Conservation (phyloP, 2,888 invertebrate species). For the Cephus pygmeus region DNA sequence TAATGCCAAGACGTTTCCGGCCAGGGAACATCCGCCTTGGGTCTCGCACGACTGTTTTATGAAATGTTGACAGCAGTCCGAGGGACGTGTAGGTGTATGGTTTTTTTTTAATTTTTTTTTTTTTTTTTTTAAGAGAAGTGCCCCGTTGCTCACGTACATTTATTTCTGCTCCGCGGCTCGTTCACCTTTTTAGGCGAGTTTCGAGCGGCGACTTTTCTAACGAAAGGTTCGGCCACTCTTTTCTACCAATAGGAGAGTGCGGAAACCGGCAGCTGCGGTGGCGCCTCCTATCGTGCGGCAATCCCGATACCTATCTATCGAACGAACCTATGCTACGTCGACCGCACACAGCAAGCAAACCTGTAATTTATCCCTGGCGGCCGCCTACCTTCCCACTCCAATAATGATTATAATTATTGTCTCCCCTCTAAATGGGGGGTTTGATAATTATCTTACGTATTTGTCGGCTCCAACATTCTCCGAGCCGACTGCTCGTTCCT, state of each 20-base stretch:
- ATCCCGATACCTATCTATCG: conserved; percentile 61
- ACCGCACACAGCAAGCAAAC: conserved; percentile 58
- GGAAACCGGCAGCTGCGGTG: conserved; percentile 53
- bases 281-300: conserved; percentile 54
- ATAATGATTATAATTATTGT: conserved; percentile 65
- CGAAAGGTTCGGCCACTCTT: neutral
- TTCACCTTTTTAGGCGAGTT: neutral
- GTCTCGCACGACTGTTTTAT: neutral
- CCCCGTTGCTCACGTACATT: neutral
- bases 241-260: conserved; percentile 46
- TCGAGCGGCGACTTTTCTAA: neutral
- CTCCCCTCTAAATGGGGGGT: conserved; percentile 55
- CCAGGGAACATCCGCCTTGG: neutral
- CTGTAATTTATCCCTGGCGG: conserved; percentile 61
- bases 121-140: neutral
- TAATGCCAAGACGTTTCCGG: neutral
- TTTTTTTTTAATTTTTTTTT: neutral
- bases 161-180: neutral
- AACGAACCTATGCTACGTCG: conserved; percentile 58
- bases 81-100: neutral
- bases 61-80: neutral
- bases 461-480: conserved; percentile 37
- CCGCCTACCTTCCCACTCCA: conserved; percentile 58
- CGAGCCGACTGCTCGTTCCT: conserved; percentile 1
- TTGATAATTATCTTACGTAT: conserved; percentile 59